phyloP scores from a whole-genome alignment of 2,888 invertebrate species.

The Dasypogon diadema region DNA sequence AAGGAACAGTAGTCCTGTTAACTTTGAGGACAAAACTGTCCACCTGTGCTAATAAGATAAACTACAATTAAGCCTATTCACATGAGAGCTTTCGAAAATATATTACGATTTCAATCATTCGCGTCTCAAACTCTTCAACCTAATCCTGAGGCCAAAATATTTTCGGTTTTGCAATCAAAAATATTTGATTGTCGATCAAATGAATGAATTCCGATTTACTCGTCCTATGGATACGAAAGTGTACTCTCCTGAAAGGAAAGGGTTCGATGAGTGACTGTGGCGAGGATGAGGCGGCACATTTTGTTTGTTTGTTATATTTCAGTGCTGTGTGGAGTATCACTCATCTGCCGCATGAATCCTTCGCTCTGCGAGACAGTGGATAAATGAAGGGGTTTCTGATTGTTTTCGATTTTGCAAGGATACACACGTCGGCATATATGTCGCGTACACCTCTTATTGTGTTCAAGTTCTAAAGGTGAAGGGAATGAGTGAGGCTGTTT shows the following conservation, averaged over 20 bases:
- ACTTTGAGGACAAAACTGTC: too few relatives aligned
- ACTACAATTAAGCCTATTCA: background rate
- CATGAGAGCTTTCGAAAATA: background rate
- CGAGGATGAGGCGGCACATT: background rate
- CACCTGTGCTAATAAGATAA: too few relatives aligned
- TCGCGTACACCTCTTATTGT: conserved; percentile 26
- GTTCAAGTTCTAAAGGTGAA: background rate
- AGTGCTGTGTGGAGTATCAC: conserved; percentile 20
- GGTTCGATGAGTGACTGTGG: background rate
- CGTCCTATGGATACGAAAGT: conserved; percentile 39
- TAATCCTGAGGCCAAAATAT: background rate
- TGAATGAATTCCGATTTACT: conserved; percentile 22
- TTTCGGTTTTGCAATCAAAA: conserved; percentile 47
- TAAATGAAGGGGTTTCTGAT: conserved; percentile 43
- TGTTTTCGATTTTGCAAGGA: conserved; percentile 47
- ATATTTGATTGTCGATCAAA: conserved; percentile 42
- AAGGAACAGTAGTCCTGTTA: too few relatives aligned
- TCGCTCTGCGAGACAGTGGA: conserved; percentile 43
- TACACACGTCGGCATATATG: conserved; percentile 12
- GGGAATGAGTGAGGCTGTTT: conserved; percentile 16
- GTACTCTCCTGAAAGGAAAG: background rate
- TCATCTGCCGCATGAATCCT: conserved; percentile 30
- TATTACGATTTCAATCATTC: background rate
- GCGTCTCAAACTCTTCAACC: background rate
- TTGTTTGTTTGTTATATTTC: conserved; percentile 24